Percentiles rank a stretch among this genome's conserved stretches.
phyloP scores from a whole-genome alignment of 2,113 vertebrate species.

The Azemiops feae region DNA sequence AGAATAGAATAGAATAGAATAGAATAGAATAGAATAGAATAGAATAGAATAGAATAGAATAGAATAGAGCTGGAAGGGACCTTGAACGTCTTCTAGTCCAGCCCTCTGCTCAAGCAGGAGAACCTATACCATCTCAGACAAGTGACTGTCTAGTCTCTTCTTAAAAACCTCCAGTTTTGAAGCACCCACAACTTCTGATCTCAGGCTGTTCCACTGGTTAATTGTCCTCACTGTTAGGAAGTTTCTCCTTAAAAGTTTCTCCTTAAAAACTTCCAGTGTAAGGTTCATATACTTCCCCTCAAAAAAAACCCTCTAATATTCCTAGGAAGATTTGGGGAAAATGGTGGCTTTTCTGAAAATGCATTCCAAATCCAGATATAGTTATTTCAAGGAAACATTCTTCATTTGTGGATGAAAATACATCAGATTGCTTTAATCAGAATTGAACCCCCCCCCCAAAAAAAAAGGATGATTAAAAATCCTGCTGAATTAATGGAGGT shows the following conservation, averaged over 20 bases:
- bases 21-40: too few species aligned
- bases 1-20: too few species aligned
- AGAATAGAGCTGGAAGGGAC: too few species aligned
- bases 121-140: too few species aligned
- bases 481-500: background rate
- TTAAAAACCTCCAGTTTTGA: too few species aligned
- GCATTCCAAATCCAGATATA: background rate
- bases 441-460: background rate
- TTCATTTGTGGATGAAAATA: background rate
- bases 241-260: too few species aligned
- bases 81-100: too few species aligned
- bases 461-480: background rate
- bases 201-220: too few species aligned
- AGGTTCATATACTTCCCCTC: background rate
- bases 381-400: background rate
- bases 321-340: background rate
- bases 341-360: background rate
- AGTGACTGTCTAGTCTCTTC: too few species aligned
- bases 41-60: rapidly evolving
- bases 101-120: too few species aligned
- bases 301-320: background rate
- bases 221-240: too few species aligned
- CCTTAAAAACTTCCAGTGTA: background rate
- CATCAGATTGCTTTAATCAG: background rate
- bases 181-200: too few species aligned